Conservation (phyloP, 2,797 vertebrate genomes). For the Siniperca obscura region DNA sequence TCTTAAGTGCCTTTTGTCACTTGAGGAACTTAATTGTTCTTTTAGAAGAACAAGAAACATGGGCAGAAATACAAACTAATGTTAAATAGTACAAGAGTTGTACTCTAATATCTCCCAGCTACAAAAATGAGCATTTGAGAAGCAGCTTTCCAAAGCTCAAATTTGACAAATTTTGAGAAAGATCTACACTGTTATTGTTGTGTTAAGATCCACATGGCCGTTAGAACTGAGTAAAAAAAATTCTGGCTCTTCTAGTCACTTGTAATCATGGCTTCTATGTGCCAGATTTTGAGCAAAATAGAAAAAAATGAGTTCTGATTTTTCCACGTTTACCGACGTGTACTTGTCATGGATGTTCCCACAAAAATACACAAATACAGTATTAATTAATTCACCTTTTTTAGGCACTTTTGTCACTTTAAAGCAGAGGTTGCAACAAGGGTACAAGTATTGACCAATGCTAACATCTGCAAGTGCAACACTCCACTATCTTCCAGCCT, state of each 20-base stretch:
- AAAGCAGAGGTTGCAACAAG: constrained; percentile 3
- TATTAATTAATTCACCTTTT: no score
- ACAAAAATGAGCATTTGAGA: neutral
- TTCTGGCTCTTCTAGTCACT: no score
- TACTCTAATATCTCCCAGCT: neutral
- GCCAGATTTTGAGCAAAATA: neutral
- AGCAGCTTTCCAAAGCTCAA: neutral
- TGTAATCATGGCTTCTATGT: neutral
- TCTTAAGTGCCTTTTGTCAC: neutral
- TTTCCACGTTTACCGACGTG: no score
- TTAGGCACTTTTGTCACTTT: neutral
- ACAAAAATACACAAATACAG: no score
- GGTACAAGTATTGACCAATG: neutral
- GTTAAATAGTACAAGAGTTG: neutral
- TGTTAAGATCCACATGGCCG: no score
- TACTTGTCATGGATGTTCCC: no score
- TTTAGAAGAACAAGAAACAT: neutral
- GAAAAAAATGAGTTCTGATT: no score
- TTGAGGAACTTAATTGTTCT: neutral
- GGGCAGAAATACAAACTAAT: neutral
- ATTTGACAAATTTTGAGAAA: neutral
- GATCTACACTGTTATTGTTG: neutral
- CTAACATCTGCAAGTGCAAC: neutral
- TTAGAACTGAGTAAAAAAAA: no score
- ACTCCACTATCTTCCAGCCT: neutral